These are phyloP conservation scores for Neodiprion pinetum DNA, from an alignment of 1,140 invertebrate genomes.

Conservation along the genomic window DNA sequence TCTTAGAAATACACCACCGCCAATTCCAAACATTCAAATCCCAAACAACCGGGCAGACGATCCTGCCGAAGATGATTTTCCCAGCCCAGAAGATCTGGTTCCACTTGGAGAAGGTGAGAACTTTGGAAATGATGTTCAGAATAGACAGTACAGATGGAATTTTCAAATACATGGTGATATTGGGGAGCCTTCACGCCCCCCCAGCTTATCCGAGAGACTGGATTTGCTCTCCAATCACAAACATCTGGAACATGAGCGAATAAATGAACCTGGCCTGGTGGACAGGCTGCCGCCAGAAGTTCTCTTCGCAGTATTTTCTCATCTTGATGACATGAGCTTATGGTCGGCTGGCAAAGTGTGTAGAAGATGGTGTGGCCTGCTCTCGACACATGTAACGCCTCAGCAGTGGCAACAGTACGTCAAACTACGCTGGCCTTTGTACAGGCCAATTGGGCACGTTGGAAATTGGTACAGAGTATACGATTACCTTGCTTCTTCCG, in stretches of 20 bases:
- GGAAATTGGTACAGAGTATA: slow-evolving; percentile 83
- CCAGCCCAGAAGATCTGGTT: slow-evolving; percentile 32
- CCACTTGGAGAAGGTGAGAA: slow-evolving; percentile 24
- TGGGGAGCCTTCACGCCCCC: slow-evolving; percentile 45
- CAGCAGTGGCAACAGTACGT: slow-evolving; percentile 81
- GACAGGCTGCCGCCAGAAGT: slow-evolving; percentile 78
- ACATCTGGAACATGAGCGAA: slow-evolving; percentile 51
- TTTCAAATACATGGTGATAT: slow-evolving; percentile 31
- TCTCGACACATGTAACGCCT: slow-evolving; percentile 76
- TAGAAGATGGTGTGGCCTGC: slow-evolving; percentile 80
- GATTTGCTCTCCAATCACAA: slow-evolving; percentile 59
- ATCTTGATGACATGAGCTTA: slow-evolving; percentile 89
- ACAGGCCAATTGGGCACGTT: slow-evolving; percentile 72
- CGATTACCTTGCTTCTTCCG: slow-evolving; percentile 54
- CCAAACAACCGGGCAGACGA: slow-evolving; percentile 21
- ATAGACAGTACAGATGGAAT: slow-evolving; percentile 32
- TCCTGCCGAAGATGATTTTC: slow-evolving; percentile 37
- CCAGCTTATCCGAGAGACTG: slow-evolving; percentile 56
- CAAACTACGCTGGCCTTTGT: slow-evolving; percentile 82
- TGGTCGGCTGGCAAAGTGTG: slow-evolving; percentile 88
- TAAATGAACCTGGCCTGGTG: slow-evolving; percentile 59
- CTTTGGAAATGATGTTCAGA: slow-evolving; percentile 3
- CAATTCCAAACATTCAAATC: neutral
- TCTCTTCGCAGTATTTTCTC: slow-evolving; percentile 84
- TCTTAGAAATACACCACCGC: neutral